Evolutionary conservation across 2,888 invertebrate species (phyloP).

Genomic region (Acrobasis repandana): DNA sequence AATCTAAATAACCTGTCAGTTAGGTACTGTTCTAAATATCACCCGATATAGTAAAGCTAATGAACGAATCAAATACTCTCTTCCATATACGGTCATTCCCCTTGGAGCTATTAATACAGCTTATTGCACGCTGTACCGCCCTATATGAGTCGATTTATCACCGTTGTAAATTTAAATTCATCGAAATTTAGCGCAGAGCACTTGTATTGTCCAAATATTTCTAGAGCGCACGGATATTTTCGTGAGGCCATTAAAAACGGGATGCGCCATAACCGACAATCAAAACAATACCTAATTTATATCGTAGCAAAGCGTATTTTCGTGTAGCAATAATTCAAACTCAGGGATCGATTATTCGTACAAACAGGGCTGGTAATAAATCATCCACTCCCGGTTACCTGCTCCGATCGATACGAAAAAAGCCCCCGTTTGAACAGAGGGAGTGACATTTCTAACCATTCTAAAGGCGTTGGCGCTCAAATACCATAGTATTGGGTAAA

Average conservation of each 20-base stretch:
- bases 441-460: slow-evolving; percentile 68
- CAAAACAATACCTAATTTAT: slow-evolving; percentile 43
- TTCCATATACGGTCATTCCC: slow-evolving; percentile 17
- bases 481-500: slow-evolving; percentile 14
- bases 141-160: slow-evolving; percentile 13
- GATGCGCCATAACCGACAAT: slow-evolving; percentile 47
- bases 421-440: slow-evolving; percentile 68
- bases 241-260: slow-evolving; percentile 66
- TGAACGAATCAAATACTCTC: slow-evolving; percentile 9
- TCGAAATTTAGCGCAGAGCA: slow-evolving; percentile 61
- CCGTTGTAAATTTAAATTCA: slow-evolving; percentile 50
- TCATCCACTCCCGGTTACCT: slow-evolving; percentile 78
- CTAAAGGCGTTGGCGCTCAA: slow-evolving; percentile 33
- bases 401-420: slow-evolving; percentile 74
- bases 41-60: neutral
- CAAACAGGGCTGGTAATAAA: slow-evolving; percentile 79
- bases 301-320: slow-evolving; percentile 41
- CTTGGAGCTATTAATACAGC: slow-evolving; percentile 17
- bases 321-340: slow-evolving; percentile 41
- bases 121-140: slow-evolving; percentile 36
- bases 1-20: neutral
- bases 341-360: slow-evolving; percentile 77
- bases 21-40: neutral
- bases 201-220: slow-evolving; percentile 69
- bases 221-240: slow-evolving; percentile 62